Percentiles rank a stretch among this genome's conserved stretches.
Evolutionary conservation across 2,113 vertebrate genomes (phyloP).

Genomic region (Malurus cyaneus): DNA sequence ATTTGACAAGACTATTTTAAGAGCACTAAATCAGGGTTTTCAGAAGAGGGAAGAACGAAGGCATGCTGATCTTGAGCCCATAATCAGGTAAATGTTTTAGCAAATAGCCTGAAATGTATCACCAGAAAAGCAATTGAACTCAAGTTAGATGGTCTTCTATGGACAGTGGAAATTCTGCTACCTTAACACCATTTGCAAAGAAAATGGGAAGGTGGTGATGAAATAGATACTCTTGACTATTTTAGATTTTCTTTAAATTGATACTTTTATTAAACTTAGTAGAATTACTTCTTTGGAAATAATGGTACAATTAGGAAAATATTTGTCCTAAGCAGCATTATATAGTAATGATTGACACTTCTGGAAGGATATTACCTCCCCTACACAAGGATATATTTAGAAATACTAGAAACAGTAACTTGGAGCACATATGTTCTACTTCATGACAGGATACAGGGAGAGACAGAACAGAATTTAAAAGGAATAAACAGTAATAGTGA

Average conservation of each 20-base stretch:
- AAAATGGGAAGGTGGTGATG: background rate
- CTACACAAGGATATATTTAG: background rate
- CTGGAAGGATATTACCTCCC: background rate
- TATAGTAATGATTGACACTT: background rate
- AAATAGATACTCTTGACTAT: background rate
- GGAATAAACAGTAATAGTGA: background rate
- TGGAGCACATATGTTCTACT: background rate
- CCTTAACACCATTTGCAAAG: background rate
- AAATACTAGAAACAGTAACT: background rate
- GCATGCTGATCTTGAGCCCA: conserved; percentile 81
- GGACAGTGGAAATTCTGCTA: background rate
- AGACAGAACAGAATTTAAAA: background rate
- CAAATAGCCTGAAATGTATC: background rate
- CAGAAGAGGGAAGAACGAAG: conserved; percentile 82
- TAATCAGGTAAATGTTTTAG: conserved; percentile 79
- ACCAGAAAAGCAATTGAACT: background rate
- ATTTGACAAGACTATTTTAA: conserved; percentile 89
- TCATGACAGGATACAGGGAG: background rate
- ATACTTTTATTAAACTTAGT: background rate
- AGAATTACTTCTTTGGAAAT: background rate
- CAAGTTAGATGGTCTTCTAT: background rate
- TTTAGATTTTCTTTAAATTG: background rate
- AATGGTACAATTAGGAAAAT: background rate
- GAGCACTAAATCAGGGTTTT: conserved; percentile 86
- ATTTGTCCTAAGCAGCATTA: background rate